Evolutionary conservation across 2,888 invertebrate genomes (phyloP), one percentile per base, ranked within the genome.

Genomic region (Lepidocyrtoides sp.): DNA sequence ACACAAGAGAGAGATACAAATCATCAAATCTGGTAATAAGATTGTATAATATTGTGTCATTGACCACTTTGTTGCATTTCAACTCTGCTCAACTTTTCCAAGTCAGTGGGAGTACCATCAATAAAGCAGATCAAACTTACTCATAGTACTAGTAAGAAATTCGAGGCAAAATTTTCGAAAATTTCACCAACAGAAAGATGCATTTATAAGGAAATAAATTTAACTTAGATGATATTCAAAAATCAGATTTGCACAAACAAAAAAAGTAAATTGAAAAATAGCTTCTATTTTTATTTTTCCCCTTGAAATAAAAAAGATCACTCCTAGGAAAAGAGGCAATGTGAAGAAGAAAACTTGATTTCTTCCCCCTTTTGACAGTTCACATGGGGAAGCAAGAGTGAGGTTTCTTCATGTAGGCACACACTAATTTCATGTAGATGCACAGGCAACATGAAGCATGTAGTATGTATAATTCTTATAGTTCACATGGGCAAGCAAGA

Each of bases 401-500:
- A 87, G 63, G 77, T 87, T 87, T n/a, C n/a, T n/a, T 79, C 86
- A 32, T 87, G 86, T 87, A 77, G 44, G 77, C 48, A 48, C 77
- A 77, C 79, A 63, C 86, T 48, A 87, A 63, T 29, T 87, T 23
- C 86, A 44, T 87, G 86, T 87, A 32, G 20, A 57, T 87, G 48
- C 86, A 32, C 23, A 63, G 77, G 63, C 77, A 63, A n/a, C 63
- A 82, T 63, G 82, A n/a, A n/a, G n/a, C n/a, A n/a, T n/a, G n/a
- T n/a, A n/a, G n/a, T n/a, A n/a, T n/a, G n/a, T n/a, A n/a, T n/a
- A n/a, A n/a, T 86, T 86, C 79, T 87, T 77, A 87, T 77, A 72
- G 23, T 41, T 44, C 72, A 77, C 4, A 48, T 8, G 8, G 36
- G 48, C 23, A 14, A 87, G 51, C 63, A 87, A 87, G 77, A 87